Conservation (phyloP, 37 sponge, comb jelly and placozoan genomes). For the Oopsacas minuta region DNA sequence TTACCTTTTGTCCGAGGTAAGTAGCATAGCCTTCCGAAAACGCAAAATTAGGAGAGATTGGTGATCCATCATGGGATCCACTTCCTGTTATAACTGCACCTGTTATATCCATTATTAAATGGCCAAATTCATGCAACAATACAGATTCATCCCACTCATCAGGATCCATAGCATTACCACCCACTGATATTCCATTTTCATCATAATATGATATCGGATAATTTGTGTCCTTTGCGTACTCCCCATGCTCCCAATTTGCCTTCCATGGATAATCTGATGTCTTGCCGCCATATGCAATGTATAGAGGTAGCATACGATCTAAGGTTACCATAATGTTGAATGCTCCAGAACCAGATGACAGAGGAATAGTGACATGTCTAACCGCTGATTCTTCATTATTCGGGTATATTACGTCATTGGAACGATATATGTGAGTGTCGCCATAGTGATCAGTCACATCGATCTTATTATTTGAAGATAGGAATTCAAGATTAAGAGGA, state of each 20-base stretch:
- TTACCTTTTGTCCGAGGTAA: too few species aligned
- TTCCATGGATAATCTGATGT: neutral
- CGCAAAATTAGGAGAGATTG: too few species aligned
- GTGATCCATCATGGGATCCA: neutral
- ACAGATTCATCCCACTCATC: neutral
- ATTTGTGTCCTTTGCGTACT: neutral
- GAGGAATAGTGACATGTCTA: neutral
- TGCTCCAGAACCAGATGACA: neutral
- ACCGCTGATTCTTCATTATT: neutral
- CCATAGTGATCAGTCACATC: neutral
- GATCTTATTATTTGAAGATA: neutral
- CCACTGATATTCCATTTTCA: neutral
- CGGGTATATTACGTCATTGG: neutral
- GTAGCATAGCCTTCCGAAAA: too few species aligned
- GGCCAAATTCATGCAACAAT: neutral
- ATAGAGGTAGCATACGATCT: neutral
- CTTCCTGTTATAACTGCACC: neutral
- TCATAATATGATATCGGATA: neutral
- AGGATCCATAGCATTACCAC: neutral
- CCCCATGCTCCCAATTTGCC: neutral
- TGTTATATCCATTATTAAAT: neutral
- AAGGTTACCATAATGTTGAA: neutral
- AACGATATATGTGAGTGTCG: neutral
- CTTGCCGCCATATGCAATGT: neutral
- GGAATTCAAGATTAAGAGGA: neutral